Conservation (phyloP, 2,888 invertebrate genomes). For the Ferdinandea cuprea region DNA sequence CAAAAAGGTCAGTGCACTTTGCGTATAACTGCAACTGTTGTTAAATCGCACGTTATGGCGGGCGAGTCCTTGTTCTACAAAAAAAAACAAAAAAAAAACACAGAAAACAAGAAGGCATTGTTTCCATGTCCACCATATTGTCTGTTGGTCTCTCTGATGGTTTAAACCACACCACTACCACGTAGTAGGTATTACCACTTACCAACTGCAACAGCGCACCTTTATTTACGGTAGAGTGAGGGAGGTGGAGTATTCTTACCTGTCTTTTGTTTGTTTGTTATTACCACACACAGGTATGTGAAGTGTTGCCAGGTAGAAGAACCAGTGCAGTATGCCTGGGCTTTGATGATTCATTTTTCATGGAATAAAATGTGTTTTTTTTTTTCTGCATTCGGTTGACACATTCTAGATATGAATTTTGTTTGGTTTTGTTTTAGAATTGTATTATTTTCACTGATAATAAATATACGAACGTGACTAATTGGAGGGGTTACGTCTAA, state of each 20-base stretch:
- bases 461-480: conserved; percentile 54
- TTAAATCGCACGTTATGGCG: conserved; percentile 19
- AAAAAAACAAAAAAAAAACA: conserved; percentile 31
- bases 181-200: not conserved
- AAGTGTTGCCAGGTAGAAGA: conserved; percentile 53
- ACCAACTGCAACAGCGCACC: conserved; percentile 1
- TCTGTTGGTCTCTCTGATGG: conserved; percentile 16
- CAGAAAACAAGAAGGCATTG: conserved; percentile 29
- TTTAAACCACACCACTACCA: conserved; percentile 42
- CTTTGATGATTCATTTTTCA: conserved; percentile 57
- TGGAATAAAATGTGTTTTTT: not conserved
- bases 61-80: conserved; percentile 67
- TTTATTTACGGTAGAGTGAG: conserved; percentile 17
- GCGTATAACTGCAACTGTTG: conserved; percentile 30
- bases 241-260: conserved; percentile 53
- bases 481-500: conserved; percentile 17
- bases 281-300: conserved; percentile 65
- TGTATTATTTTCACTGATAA: conserved; percentile 10
- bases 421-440: conserved; percentile 3
- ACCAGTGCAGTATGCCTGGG: conserved; percentile 14
- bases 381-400: not conserved
- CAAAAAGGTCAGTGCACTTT: conserved; percentile 65
- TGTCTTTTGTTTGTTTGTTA: conserved; percentile 63
- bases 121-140: conserved; percentile 60
- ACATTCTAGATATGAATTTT: not conserved